Evolutionary conservation across 2,797 vertebrate genomes (phyloP), one percentile per base, ranked within the genome.

Genomic region (Podarcis lilfordi): DNA sequence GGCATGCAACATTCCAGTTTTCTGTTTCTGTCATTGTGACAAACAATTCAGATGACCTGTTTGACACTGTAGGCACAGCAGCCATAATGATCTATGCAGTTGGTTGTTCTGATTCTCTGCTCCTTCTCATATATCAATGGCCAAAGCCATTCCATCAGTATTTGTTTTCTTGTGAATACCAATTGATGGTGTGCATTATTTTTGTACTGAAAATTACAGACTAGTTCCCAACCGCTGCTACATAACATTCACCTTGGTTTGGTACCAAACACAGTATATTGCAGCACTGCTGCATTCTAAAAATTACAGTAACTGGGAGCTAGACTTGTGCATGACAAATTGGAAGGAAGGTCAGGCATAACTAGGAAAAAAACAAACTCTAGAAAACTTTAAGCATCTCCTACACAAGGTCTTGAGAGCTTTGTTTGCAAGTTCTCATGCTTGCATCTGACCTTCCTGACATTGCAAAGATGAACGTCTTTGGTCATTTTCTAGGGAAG

Each of bases 361-460:
- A 55, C 75, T 55, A 77, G 40, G 74, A 83, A 4, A 68, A 50
- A 76, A 40, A 77, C 32, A 21, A 76, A 37, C 86, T 77, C 11
- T 74, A 19, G 35, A 81, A 27, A 32, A 40, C 50, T 72, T 82
- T 21, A 32, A 45, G 21, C 80, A n/a, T 76, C 40, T 68, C 13
- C 43, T 37, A 23, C 5, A 23, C 13, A 69, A 35, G n/a, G 61
- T 37, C 86, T 71, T 29, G 72, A 76, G 80, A 68, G 86, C 32
- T 82, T 64, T 88, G 72, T n/a, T 55, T 59, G 15, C 40, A 87
- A 82, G 15, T 13, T 19, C 37, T 64, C 40, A 75, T 82, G 79
- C 29, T 87, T 76, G 29, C 37, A 17, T 8, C 25, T 83, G 74
- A 83, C 72, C 86, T 88, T 77, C 25, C 61, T 77, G 61, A 82